Evolutionary conservation across 37 sponge, comb jelly and placozoan genomes (phyloP).

Genomic region (Crambe crambe): DNA sequence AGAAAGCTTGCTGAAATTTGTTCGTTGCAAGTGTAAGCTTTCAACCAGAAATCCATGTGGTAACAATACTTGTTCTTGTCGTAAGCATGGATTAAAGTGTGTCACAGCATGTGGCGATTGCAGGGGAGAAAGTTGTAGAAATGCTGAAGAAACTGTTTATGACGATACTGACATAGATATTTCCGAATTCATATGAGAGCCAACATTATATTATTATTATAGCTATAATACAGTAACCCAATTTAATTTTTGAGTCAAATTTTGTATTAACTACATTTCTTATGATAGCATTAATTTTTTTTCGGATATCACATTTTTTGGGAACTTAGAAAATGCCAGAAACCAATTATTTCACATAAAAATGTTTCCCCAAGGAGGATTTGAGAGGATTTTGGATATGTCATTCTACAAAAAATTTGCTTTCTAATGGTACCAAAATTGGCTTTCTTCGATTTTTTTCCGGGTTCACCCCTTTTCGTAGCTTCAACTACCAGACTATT

Average conservation of each 20-base stretch:
- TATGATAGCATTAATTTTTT: too few relatives aligned
- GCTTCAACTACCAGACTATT: conserved; percentile 1
- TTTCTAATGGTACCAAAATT: background rate
- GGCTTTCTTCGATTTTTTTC: background rate
- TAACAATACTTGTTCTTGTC: conserved; percentile 28
- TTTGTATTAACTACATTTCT: too few relatives aligned
- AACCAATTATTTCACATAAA: background rate
- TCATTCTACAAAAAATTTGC: background rate
- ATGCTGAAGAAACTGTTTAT: too few relatives aligned
- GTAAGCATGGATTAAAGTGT: conserved; percentile 21
- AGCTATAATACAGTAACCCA: background rate
- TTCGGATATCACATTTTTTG: too few relatives aligned
- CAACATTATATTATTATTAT: background rate
- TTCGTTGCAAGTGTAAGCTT: conserved; percentile 32
- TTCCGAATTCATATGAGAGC: background rate
- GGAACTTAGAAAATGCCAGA: background rate
- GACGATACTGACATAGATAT: background rate
- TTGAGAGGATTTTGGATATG: background rate
- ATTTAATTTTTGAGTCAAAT: background rate
- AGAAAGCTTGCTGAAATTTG: conserved; percentile 22
- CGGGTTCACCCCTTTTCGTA: background rate
- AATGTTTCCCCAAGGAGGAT: background rate
- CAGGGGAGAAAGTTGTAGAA: conserved; percentile 29
- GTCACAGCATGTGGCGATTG: conserved; percentile 44
- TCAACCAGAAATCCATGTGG: conserved; percentile 47